Evolutionary conservation across 92 coral and sea anemone genomes (phyloP).

Genomic region (Pocillopora grandis): DNA sequence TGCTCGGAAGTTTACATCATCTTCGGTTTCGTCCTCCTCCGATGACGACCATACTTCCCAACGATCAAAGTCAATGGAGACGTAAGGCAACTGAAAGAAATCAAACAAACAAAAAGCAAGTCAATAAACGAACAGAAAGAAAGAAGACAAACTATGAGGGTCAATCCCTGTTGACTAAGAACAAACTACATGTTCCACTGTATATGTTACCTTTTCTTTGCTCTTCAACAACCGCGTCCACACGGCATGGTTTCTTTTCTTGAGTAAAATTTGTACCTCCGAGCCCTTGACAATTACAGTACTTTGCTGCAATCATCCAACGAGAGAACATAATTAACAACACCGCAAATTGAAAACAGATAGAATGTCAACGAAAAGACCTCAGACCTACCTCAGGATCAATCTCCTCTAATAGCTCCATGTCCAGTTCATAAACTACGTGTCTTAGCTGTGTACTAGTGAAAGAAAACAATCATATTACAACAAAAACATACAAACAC

Average conservation of each 20-base stretch:
- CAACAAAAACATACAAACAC: too few species aligned
- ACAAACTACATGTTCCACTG: too few species aligned
- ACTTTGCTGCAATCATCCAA: constrained; percentile 59
- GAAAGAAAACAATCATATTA: too few species aligned
- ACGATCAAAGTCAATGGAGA: constrained; percentile 87
- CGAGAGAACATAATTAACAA: not conserved
- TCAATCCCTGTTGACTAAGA: too few species aligned
- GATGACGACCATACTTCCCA: constrained; percentile 93
- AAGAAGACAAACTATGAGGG: too few species aligned
- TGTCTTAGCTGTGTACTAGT: constrained; percentile 69
- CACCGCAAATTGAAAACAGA: not conserved
- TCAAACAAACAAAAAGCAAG: too few species aligned
- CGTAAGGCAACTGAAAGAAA: constrained; percentile 64
- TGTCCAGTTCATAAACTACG: constrained; percentile 75
- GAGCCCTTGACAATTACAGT: constrained; percentile 75
- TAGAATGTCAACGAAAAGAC: not conserved
- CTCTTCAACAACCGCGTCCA: constrained; percentile 81
- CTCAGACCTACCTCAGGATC: constrained; percentile 60
- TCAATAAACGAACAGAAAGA: too few species aligned
- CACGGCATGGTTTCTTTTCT: constrained; percentile 58
- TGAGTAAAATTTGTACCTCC: constrained; percentile 75
- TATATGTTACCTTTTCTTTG: constrained; percentile 68
- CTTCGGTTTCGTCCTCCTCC: constrained; percentile 66
- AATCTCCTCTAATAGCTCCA: constrained; percentile 67
- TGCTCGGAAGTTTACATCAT: not conserved